Conservation (phyloP, 2,888 invertebrate genomes). For the Philereme transversata region DNA sequence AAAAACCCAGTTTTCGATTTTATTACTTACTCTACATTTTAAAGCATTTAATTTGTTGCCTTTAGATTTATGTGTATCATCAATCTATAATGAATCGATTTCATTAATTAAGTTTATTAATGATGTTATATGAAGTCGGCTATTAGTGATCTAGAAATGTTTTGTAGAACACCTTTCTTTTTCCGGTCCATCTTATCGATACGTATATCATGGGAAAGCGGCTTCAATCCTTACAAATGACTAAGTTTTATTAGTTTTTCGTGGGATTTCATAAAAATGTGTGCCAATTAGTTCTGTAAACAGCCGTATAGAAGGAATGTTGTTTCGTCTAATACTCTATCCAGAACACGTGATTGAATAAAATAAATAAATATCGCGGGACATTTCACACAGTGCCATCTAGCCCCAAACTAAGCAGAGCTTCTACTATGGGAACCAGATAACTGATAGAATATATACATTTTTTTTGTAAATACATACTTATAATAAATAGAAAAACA, state of each 20-base stretch:
- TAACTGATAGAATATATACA: too few relatives aligned
- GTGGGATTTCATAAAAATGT: slow-evolving; percentile 7
- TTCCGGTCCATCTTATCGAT: slow-evolving; percentile 10
- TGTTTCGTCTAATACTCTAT: slow-evolving; percentile 2
- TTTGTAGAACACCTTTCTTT: slow-evolving; percentile 17
- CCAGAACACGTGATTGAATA: slow-evolving; percentile 3
- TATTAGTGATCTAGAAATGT: slow-evolving; percentile 14
- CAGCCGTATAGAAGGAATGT: slow-evolving; percentile 7
- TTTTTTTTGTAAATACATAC: too few relatives aligned
- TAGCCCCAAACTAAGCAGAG: too few relatives aligned
- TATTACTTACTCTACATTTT: too few relatives aligned
- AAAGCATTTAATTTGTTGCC: too few relatives aligned
- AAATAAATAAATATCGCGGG: too few relatives aligned
- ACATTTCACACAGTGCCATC: too few relatives aligned
- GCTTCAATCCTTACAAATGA: not conserved
- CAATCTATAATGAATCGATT: slow-evolving; percentile 4
- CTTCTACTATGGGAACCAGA: too few relatives aligned
- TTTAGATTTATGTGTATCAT: not conserved
- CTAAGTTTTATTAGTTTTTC: slow-evolving; percentile 9
- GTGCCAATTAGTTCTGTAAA: slow-evolving; percentile 8
- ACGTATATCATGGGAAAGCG: slow-evolving; percentile 11
- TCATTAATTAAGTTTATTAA: slow-evolving; percentile 11
- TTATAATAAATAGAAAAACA: too few relatives aligned
- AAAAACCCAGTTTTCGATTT: too few relatives aligned
- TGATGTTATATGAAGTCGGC: slow-evolving; percentile 10